A percentile compares a stretch with the other conserved stretches of the same genome.
Conservation (phyloP, 2,113 vertebrate genomes). For the Lamprologus callipterus region DNA sequence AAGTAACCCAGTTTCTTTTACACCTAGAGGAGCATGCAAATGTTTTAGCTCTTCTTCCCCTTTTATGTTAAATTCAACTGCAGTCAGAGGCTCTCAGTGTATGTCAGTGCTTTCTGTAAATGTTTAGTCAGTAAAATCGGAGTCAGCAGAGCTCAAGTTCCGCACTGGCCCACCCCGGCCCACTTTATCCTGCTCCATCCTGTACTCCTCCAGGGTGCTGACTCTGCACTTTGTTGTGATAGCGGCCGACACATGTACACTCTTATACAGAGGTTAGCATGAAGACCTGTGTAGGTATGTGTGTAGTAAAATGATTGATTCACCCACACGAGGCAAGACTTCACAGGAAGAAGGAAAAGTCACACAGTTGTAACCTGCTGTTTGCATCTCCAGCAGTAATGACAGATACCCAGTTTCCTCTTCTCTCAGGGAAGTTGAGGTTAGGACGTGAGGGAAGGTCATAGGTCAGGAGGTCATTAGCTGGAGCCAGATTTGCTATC, state of each 20-base stretch:
- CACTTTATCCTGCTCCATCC: conserved; percentile 6
- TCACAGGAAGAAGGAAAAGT: not conserved
- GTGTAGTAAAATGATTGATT: not conserved
- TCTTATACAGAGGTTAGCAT: not conserved
- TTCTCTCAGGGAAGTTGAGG: conserved; percentile 23
- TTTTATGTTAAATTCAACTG: not conserved
- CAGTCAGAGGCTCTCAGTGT: not conserved
- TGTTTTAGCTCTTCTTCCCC: not conserved
- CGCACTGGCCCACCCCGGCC: conserved; percentile 21
- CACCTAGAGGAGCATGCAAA: not conserved
- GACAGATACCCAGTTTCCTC: conserved; percentile 10
- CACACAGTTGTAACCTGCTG: not conserved
- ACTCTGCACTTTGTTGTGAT: conserved; percentile 49
- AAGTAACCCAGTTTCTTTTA: not conserved
- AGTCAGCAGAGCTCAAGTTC: conserved; percentile 61
- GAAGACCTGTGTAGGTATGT: not conserved
- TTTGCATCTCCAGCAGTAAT: not conserved
- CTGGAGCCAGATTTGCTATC: not conserved
- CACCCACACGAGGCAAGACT: not conserved
- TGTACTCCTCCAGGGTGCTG: conserved; percentile 47
- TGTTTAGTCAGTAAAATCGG: conserved; percentile 36
- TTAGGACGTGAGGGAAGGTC: conserved; percentile 5
- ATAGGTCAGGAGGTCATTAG: conserved; percentile 8
- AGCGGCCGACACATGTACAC: not conserved
- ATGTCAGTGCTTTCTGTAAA: conserved; percentile 14